Evolutionary conservation across 23 tunicate genomes (phyloP), one percentile per base, ranked within the genome.

Genomic region (Ascidia mentula): DNA sequence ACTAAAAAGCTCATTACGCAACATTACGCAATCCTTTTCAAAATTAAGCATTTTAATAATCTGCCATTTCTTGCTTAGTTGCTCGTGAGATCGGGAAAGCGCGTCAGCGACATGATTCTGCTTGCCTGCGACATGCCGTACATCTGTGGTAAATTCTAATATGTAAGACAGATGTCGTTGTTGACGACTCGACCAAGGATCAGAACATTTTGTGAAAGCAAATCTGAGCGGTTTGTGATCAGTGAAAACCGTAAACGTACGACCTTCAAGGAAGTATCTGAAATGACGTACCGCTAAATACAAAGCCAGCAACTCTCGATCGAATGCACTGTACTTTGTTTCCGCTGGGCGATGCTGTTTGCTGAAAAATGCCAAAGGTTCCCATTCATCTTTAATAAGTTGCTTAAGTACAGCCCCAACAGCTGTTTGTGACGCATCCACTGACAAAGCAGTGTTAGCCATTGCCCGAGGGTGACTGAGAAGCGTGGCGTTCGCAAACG

Each of bases 391-490:
- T 34, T 36, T 12, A 12, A 71, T 18, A 1, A 3, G 38, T 12
- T 71, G 74, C 34, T 71, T 36, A 22, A 71, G 30, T 28, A 71
- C 74, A 18, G 74, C 74, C 7, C 74, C 74, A 18, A 71, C 74
- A 6, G 74, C 35, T 4, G 35, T 2, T 18, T 71, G 74, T 5
- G 74, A 18, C 6, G 74, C 74, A 31, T 71, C 74, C 38, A 71
- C 74, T 17, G 74, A 28, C 32, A 71, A 36, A 34, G 74, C 35
- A 12, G 74, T 71, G 30, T 71, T 71, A 17, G 34, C 39, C 38
- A 1, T 31, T 2, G 9, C 4, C 13, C 13, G 7, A 17, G 34
- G 74, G 39, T 36, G 74, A 31, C 13, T 34, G 1, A 71, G 13
- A 18, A 71, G 18, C 18, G 74, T 71, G 18, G 74, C 74, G 9